Conservation (phyloP, 2,888 invertebrate genomes). For the Oscheius onirici region DNA sequence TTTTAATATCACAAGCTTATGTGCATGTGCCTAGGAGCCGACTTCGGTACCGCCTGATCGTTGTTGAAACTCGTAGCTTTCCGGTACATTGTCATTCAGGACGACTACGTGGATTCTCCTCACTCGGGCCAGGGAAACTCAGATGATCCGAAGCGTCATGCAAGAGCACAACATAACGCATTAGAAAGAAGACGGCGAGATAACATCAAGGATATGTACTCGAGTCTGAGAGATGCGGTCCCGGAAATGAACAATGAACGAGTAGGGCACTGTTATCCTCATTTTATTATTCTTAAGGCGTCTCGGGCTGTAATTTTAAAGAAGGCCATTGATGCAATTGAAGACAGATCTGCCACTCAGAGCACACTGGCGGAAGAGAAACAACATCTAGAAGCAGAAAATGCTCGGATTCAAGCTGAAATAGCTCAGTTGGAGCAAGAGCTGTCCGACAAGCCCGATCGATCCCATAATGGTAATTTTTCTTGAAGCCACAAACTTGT, state of each 20-base stretch:
- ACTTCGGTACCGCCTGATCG: no score
- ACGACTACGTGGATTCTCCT: constrained; percentile 26
- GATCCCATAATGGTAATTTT: neutral
- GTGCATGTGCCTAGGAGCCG: no score
- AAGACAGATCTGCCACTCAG: constrained; percentile 33
- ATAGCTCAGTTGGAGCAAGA: constrained; percentile 24
- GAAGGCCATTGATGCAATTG: constrained; percentile 65
- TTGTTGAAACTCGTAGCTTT: no score
- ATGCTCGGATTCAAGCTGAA: constrained; percentile 43
- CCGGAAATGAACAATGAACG: constrained; percentile 63
- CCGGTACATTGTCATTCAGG: neutral
- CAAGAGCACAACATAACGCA: constrained; percentile 69
- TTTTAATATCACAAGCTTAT: no score
- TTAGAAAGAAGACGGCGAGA: constrained; percentile 66
- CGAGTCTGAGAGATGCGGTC: constrained; percentile 61
- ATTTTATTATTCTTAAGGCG: constrained; percentile 44
- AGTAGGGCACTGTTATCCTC: constrained; percentile 35
- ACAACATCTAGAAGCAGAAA: constrained; percentile 42
- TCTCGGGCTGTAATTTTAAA: constrained; percentile 66
- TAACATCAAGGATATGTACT: constrained; percentile 70
- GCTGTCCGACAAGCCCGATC: neutral
- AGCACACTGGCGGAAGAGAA: constrained; percentile 31
- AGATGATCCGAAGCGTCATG: constrained; percentile 57
- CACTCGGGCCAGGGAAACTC: constrained; percentile 4
- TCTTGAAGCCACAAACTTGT: neutral